Evolutionary conservation across 1,140 invertebrate genomes (phyloP).

Genomic region (Lepidotrigona ventralis): DNA sequence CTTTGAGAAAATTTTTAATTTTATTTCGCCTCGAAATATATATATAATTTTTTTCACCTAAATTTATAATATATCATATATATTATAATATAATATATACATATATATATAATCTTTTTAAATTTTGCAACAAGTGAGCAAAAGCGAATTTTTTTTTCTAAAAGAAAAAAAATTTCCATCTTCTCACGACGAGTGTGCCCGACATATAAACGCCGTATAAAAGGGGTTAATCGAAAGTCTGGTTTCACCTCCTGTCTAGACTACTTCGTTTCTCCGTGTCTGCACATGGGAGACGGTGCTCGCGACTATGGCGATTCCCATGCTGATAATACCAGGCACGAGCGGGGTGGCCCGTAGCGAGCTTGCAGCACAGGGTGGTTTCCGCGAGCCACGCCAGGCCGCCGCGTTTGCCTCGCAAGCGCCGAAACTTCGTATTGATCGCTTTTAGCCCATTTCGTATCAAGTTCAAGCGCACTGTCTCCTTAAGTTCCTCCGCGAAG

Average conservation of each 20-base stretch:
- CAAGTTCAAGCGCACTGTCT: constrained; percentile 77
- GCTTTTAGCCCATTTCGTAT: constrained; percentile 73
- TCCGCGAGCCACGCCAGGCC: constrained; percentile 20
- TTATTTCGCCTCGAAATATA: no score
- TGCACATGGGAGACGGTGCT: no score
- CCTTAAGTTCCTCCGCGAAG: constrained; percentile 44
- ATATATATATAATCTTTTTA: no score
- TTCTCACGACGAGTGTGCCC: no score
- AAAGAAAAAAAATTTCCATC: no score
- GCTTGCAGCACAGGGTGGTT: constrained; percentile 36
- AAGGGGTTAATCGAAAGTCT: not conserved
- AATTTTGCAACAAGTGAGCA: no score
- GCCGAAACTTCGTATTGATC: constrained; percentile 77
- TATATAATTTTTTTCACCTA: no score
- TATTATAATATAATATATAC: no score
- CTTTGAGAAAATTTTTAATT: no score
- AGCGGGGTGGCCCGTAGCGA: not conserved
- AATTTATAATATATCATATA: no score
- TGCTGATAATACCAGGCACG: constrained; percentile 46
- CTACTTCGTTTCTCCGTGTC: constrained; percentile 34
- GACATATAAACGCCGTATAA: no score
- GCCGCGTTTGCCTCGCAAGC: constrained; percentile 67
- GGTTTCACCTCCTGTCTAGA: constrained; percentile 48
- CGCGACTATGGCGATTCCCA: constrained; percentile 61
- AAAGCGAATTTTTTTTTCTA: no score